These are phyloP conservation scores for Meloidogyne hapla DNA, from an alignment of 1,140 invertebrate species.

Conservation along the genomic window DNA sequence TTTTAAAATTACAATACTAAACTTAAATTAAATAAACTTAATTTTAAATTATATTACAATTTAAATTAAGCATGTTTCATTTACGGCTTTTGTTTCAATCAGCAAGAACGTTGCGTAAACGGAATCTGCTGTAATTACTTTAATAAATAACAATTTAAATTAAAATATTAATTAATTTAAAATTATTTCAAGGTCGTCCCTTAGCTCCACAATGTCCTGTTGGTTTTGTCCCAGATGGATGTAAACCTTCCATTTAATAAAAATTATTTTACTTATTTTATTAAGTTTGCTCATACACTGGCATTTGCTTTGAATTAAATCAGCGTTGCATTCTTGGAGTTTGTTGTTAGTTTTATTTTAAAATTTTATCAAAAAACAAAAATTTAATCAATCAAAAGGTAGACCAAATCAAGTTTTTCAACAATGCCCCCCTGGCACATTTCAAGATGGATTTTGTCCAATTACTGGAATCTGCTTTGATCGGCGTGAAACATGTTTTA, in stretches of 20 bases:
- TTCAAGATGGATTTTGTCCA: neutral
- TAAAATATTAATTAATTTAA: neutral
- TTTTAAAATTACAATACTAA: no score
- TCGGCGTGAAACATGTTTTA: neutral
- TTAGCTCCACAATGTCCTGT: neutral
- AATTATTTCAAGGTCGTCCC: neutral
- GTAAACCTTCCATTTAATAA: no score
- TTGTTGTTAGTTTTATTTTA: neutral
- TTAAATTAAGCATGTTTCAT: neutral
- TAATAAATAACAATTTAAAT: no score
- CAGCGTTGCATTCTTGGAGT: conserved; percentile 1
- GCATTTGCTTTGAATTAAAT: conserved; percentile 1
- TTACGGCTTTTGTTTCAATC: neutral
- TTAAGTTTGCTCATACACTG: neutral
- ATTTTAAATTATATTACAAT: neutral
- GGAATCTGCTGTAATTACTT: neutral
- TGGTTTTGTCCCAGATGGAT: neutral
- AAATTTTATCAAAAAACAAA: neutral
- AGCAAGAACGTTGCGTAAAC: neutral
- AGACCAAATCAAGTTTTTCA: neutral
- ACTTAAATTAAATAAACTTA: no score
- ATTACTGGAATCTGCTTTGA: conserved; percentile 1
- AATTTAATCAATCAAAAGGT: neutral
- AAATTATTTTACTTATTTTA: no score
- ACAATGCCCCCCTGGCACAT: neutral